phyloP scores from a whole-genome alignment of 1,140 invertebrate genomes.

The Lanistes nyassanus region DNA sequence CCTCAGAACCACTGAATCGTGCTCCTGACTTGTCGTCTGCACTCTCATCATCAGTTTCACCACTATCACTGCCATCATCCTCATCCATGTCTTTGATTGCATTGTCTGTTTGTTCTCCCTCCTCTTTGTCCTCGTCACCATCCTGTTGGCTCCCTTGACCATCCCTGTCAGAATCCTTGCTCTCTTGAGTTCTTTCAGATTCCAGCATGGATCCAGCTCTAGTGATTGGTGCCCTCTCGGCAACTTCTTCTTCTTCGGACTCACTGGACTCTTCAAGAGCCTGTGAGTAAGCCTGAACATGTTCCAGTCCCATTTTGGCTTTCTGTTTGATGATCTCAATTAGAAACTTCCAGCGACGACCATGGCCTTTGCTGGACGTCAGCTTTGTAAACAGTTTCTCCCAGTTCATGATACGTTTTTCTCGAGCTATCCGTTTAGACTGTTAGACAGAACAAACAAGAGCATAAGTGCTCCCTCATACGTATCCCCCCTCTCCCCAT shows the following conservation, averaged over 20 bases:
- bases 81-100: slow-evolving; percentile 40
- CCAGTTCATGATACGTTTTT: slow-evolving; percentile 66
- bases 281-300: slow-evolving; percentile 52
- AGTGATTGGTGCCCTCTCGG: slow-evolving; percentile 12
- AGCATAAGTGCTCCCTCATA: background rate
- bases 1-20: slow-evolving; percentile 21
- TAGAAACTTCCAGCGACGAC: slow-evolving; percentile 66
- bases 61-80: slow-evolving; percentile 34
- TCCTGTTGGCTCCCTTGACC: slow-evolving; percentile 6
- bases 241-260: slow-evolving; percentile 47
- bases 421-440: slow-evolving; percentile 62
- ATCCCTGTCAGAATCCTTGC: slow-evolving; percentile 12
- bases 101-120: slow-evolving; percentile 26
- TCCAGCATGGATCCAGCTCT: slow-evolving; percentile 17
- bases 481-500: background rate
- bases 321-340: slow-evolving; percentile 65
- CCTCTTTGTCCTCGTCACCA: slow-evolving; percentile 34
- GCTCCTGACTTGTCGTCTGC: slow-evolving; percentile 27
- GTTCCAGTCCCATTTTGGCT: slow-evolving; percentile 55
- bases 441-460: slow-evolving; percentile 33
- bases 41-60: slow-evolving; percentile 33
- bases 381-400: slow-evolving; percentile 65
- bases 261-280: slow-evolving; percentile 54
- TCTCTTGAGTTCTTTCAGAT: slow-evolving; percentile 16
- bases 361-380: slow-evolving; percentile 62